phyloP scores from a whole-genome alignment of 2,797 vertebrate genomes.

The Danio kyathit region DNA sequence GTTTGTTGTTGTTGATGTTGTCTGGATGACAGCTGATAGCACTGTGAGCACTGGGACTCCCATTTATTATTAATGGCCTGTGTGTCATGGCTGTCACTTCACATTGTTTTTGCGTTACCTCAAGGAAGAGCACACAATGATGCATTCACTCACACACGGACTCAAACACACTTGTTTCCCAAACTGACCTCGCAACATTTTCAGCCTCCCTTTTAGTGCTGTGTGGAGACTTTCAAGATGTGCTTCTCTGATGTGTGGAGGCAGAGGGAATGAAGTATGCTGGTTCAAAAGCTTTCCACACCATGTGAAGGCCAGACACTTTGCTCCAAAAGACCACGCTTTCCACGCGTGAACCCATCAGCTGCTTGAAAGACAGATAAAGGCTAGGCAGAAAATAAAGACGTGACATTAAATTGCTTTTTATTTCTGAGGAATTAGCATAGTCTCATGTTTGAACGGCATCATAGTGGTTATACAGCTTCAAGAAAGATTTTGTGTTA shows the following conservation, averaged over 20 bases:
- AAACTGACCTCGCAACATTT: slow-evolving; percentile 67
- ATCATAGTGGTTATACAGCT: slow-evolving; percentile 65
- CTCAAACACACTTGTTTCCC: slow-evolving; percentile 55
- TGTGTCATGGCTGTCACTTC: slow-evolving; percentile 68
- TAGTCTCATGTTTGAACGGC: slow-evolving; percentile 67
- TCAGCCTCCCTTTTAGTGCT: slow-evolving; percentile 64
- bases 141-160: slow-evolving; percentile 41
- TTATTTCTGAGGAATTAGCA: slow-evolving; percentile 71
- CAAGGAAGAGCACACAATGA: slow-evolving; percentile 53
- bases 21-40: slow-evolving; percentile 53
- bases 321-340: slow-evolving; percentile 63
- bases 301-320: slow-evolving; percentile 58
- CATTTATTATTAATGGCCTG: slow-evolving; percentile 75
- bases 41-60: slow-evolving; percentile 59
- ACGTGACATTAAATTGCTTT: slow-evolving; percentile 55
- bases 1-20: slow-evolving; percentile 56
- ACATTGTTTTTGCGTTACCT: slow-evolving; percentile 70
- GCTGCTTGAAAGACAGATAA: slow-evolving; percentile 65
- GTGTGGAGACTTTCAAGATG: slow-evolving; percentile 67
- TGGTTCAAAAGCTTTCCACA: slow-evolving; percentile 68
- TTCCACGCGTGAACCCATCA: slow-evolving; percentile 41
- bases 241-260: slow-evolving; percentile 45
- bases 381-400: slow-evolving; percentile 59
- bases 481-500: slow-evolving; percentile 29
- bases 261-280: slow-evolving; percentile 47